These are phyloP conservation scores for Polietes domitor DNA, from an alignment of 2,888 invertebrate species.

Conservation along the genomic window DNA sequence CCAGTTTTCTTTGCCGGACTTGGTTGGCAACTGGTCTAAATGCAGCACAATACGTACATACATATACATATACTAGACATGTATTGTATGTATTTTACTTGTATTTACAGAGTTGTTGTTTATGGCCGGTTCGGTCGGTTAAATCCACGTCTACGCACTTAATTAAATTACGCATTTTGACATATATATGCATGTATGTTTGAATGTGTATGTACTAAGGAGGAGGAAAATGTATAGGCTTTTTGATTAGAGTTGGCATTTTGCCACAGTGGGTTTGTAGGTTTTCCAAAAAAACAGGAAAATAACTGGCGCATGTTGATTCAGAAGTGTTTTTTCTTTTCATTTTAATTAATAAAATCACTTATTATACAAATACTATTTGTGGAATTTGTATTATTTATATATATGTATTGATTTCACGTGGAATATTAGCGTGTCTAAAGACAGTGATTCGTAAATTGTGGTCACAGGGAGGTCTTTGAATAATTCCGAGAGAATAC, in stretches of 20 bases:
- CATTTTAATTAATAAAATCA: too few species aligned
- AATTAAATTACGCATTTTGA: conserved; percentile 31
- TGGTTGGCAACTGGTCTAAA: background rate
- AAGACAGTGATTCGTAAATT: too few species aligned
- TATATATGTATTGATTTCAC: too few species aligned
- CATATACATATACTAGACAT: background rate
- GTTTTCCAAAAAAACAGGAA: background rate
- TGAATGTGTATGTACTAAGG: background rate
- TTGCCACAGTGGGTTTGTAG: background rate
- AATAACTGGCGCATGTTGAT: too few species aligned
- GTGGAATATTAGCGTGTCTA: too few species aligned
- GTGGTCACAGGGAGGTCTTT: too few species aligned
- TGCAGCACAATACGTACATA: background rate
- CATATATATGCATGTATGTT: background rate
- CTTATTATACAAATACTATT: too few species aligned
- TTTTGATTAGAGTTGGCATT: conserved; percentile 13
- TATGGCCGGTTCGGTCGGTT: background rate
- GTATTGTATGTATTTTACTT: background rate
- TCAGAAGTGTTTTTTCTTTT: too few species aligned
- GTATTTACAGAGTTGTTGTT: conserved; percentile 8
- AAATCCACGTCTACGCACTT: conserved; percentile 2
- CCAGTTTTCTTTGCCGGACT: conserved; percentile 5
- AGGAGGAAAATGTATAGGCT: background rate
- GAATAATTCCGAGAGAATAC: too few species aligned
- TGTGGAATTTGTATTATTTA: too few species aligned